These are phyloP conservation scores for Adelphocoris suturalis DNA, from an alignment of 2,888 invertebrate genomes.

Conservation along the genomic window DNA sequence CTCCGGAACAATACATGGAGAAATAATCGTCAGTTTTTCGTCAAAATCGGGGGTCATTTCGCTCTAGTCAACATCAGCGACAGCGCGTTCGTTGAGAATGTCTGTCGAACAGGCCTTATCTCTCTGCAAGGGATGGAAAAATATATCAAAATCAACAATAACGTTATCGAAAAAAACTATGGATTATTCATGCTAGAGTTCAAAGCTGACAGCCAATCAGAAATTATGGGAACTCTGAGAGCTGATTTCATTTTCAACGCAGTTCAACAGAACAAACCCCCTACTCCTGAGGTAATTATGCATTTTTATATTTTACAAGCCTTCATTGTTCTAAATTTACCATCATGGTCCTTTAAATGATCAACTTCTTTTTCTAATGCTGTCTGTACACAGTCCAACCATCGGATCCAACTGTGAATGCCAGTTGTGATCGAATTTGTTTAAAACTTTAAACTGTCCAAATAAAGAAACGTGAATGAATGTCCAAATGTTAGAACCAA, in stretches of 20 bases:
- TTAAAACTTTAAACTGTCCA: no score
- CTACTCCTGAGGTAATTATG: conserved; percentile 75
- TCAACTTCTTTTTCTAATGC: no score
- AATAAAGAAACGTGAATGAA: no score
- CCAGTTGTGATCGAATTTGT: no score
- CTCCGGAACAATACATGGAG: conserved; percentile 93
- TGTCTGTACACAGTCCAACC: no score
- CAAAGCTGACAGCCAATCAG: conserved; percentile 93
- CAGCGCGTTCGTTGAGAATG: conserved; percentile 91
- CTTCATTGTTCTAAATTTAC: no score
- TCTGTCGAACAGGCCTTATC: conserved; percentile 89
- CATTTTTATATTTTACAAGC: not conserved
- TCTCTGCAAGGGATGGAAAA: conserved; percentile 97
- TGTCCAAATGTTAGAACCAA: no score
- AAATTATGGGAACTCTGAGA: conserved; percentile 91
- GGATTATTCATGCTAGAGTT: conserved; percentile 93
- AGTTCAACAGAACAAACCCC: conserved; percentile 84
- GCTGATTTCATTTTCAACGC: conserved; percentile 90
- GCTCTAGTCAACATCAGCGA: conserved; percentile 92
- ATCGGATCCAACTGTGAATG: no score
- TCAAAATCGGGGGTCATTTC: conserved; percentile 95
- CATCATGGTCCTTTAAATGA: no score
- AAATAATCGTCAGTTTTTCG: conserved; percentile 90
- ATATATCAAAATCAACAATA: conserved; percentile 89
- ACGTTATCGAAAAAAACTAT: conserved; percentile 88